These are phyloP conservation scores for Microtus oregoni DNA, from an alignment of 2,113 vertebrate species.

Conservation along the genomic window DNA sequence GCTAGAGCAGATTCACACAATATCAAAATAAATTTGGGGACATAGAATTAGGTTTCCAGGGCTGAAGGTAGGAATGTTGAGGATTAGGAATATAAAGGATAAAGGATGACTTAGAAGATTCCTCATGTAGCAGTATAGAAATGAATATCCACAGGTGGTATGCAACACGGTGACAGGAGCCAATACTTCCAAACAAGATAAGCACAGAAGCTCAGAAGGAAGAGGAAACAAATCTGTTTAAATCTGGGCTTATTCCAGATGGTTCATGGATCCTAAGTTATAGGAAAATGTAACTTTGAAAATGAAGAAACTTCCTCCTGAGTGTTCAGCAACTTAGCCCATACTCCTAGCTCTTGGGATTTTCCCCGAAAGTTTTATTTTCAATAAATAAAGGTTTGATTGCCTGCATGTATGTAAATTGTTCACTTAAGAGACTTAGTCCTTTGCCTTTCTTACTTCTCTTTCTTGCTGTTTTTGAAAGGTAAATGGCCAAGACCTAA, in stretches of 20 bases:
- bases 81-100: neutral
- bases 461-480: conserved; percentile 77
- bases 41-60: conserved; percentile 33
- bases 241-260: neutral
- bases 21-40: conserved; percentile 1
- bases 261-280: neutral
- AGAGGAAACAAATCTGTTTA: neutral
- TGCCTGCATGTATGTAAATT: conserved; percentile 16
- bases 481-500: conserved; percentile 93
- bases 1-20: neutral
- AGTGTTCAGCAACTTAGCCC: neutral
- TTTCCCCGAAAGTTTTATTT: conserved; percentile 7
- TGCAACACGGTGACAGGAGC: neutral
- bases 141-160: neutral
- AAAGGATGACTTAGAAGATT: neutral
- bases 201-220: neutral
- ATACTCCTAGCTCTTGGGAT: conserved; percentile 39
- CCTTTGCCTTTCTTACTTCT: conserved; percentile 55
- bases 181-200: neutral
- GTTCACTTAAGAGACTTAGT: conserved; percentile 10
- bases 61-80: neutral
- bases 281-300: conserved; percentile 53
- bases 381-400: conserved; percentile 26
- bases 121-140: neutral
- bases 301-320: conserved; percentile 24